phyloP scores from a whole-genome alignment of 1,140 invertebrate species.

The Zaprionus africanus region DNA sequence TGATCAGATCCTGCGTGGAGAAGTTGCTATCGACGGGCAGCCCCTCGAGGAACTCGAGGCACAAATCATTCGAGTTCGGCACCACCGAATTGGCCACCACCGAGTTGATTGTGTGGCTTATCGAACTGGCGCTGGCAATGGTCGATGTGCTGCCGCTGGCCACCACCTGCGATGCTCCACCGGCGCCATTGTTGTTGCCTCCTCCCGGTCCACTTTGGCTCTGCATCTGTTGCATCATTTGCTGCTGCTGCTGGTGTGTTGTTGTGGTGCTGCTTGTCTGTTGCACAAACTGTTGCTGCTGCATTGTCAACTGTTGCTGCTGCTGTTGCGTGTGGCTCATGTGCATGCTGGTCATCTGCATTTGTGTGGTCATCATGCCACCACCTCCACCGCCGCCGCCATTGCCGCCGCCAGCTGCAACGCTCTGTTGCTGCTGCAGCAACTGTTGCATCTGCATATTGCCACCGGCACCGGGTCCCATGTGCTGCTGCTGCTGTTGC shows the following conservation, averaged over 20 bases:
- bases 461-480: conserved; percentile 64
- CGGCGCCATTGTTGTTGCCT: conserved; percentile 74
- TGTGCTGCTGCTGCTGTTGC: conserved; percentile 60
- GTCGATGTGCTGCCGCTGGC: conserved; percentile 51
- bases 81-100: conserved; percentile 87
- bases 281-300: conserved; percentile 84
- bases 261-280: conserved; percentile 70
- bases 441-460: conserved; percentile 77
- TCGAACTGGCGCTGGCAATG: conserved; percentile 84
- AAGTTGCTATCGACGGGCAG: conserved; percentile 90
- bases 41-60: conserved; percentile 92
- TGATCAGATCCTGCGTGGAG: conserved; percentile 91
- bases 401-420: conserved; percentile 77
- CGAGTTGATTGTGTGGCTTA: conserved; percentile 85
- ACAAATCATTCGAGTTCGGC: conserved; percentile 88
- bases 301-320: conserved; percentile 88
- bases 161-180: conserved; percentile 36
- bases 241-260: conserved; percentile 82
- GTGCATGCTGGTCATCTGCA: conserved; percentile 88
- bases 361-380: conserved; percentile 83
- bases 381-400: conserved; percentile 84
- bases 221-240: conserved; percentile 67
- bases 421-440: conserved; percentile 84
- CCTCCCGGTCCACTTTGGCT: conserved; percentile 65
- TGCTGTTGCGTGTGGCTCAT: conserved; percentile 86